Conservation (phyloP, 1,140 invertebrate genomes). For the Gyrodactylus bullatarudis region DNA sequence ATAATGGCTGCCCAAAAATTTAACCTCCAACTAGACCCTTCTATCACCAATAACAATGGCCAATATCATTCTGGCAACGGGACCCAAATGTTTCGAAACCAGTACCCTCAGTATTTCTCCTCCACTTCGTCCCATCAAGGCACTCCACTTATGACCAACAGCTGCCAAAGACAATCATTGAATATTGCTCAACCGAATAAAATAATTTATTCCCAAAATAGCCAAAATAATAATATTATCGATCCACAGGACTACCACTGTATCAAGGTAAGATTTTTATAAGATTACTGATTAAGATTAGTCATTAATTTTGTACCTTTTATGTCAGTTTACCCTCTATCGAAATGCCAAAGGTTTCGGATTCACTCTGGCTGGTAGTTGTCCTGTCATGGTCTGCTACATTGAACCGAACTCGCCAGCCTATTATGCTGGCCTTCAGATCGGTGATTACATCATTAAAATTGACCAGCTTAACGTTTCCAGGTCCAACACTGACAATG, state of each 20-base stretch:
- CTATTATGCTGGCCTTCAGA: neutral
- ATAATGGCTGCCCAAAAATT: neutral
- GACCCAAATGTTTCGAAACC: too few relatives aligned
- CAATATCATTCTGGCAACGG: too few relatives aligned
- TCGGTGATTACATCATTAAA: neutral
- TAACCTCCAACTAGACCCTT: neutral
- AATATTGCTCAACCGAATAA: too few relatives aligned
- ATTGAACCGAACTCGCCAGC: neutral
- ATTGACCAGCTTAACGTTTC: constrained; percentile 5
- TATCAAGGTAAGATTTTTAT: neutral
- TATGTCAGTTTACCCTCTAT: neutral
- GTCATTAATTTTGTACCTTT: neutral
- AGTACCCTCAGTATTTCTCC: neutral
- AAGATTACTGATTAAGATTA: neutral
- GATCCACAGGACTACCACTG: neutral
- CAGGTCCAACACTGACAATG: neutral
- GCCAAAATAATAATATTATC: too few relatives aligned
- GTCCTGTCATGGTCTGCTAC: neutral
- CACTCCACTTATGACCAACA: neutral
- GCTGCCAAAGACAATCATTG: too few relatives aligned
- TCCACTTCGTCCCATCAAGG: neutral
- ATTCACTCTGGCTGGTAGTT: neutral
- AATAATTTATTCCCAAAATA: too few relatives aligned
- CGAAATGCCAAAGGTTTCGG: neutral
- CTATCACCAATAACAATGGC: too few relatives aligned